Evolutionary conservation across 2,888 invertebrate genomes (phyloP).

Genomic region (Idaea straminata): DNA sequence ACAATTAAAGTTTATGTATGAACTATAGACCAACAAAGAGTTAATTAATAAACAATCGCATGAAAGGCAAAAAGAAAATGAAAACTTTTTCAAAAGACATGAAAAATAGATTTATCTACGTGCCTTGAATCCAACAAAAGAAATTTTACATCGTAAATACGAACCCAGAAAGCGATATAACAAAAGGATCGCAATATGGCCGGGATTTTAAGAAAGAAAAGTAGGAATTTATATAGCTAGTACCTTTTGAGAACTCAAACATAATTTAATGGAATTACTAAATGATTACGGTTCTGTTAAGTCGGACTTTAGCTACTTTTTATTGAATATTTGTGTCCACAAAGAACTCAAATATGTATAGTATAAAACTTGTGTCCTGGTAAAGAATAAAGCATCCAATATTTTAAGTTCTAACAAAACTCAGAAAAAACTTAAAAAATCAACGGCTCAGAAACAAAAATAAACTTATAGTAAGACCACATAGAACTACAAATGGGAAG

Average conservation of each 20-base stretch:
- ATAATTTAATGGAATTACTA: neutral
- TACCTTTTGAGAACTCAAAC: neutral
- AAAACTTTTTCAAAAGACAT: neutral
- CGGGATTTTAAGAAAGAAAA: neutral
- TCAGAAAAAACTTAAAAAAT: too few relatives aligned
- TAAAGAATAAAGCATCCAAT: too few relatives aligned
- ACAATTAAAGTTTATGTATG: neutral
- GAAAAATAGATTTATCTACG: neutral
- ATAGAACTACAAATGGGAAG: too few relatives aligned
- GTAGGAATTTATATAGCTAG: neutral
- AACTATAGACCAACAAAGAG: neutral
- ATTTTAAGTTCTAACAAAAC: too few relatives aligned
- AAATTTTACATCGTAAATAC: neutral
- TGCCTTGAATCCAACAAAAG: neutral
- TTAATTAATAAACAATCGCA: neutral
- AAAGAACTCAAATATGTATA: too few relatives aligned
- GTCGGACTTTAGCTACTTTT: neutral
- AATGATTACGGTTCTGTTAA: neutral
- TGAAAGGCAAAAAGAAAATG: neutral
- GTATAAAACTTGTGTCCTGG: too few relatives aligned
- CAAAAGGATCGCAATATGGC: neutral
- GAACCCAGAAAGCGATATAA: neutral
- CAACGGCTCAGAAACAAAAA: too few relatives aligned
- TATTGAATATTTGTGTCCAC: too few relatives aligned
- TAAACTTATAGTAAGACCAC: too few relatives aligned